phyloP scores from a whole-genome alignment of 1,140 invertebrate species.

The Zaprionus camerounensis region DNA sequence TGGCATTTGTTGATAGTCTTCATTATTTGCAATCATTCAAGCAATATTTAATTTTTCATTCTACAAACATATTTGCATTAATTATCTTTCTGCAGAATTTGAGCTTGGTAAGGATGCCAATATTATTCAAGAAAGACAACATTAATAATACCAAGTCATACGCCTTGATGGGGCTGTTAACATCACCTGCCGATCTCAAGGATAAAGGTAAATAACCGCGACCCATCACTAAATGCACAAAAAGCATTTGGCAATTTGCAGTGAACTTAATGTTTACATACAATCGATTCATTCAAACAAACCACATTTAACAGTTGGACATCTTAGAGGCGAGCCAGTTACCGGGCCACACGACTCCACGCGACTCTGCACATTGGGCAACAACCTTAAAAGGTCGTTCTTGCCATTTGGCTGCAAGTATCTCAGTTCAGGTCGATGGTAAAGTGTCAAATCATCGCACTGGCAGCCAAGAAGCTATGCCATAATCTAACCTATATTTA shows the following conservation, averaged over 20 bases:
- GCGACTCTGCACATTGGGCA: slow-evolving; percentile 53
- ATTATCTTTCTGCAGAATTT: slow-evolving; percentile 12
- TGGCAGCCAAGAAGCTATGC: slow-evolving; percentile 59
- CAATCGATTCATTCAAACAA: slow-evolving; percentile 33
- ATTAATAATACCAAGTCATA: not conserved
- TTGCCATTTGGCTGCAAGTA: slow-evolving; percentile 43
- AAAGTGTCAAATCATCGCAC: slow-evolving; percentile 78
- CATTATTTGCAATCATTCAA: slow-evolving; percentile 16
- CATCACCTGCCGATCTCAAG: not conserved
- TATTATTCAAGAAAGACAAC: not conserved
- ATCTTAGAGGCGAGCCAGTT: slow-evolving; percentile 25
- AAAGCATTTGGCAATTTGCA: slow-evolving; percentile 39
- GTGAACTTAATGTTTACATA: slow-evolving; percentile 37
- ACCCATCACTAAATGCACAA: not conserved
- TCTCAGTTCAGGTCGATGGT: slow-evolving; percentile 20
- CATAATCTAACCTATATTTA: slow-evolving; percentile 78
- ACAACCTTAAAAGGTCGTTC: slow-evolving; percentile 80
- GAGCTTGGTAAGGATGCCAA: not conserved
- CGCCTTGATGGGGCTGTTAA: too few species aligned
- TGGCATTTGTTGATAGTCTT: slow-evolving; percentile 44
- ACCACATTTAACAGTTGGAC: slow-evolving; percentile 26
- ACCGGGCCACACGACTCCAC: slow-evolving; percentile 3
- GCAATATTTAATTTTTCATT: slow-evolving; percentile 20
- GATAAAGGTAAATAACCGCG: not conserved
- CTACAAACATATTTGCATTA: not conserved